A percentile compares a stretch with the other conserved stretches of the same genome.
Conservation (phyloP, 1,140 invertebrate species). For the Ceratina calcarata region DNA sequence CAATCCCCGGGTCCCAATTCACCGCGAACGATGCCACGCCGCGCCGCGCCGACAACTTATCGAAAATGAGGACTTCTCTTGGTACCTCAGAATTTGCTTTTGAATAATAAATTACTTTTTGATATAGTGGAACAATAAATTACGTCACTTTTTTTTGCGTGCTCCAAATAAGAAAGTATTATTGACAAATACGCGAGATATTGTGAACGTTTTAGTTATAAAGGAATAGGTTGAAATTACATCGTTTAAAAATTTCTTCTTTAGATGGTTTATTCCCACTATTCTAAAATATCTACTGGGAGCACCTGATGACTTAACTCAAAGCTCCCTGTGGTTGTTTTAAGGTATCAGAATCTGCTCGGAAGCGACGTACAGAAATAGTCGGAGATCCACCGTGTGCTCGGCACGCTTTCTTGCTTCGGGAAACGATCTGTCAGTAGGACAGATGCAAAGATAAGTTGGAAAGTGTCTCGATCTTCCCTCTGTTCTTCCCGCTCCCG, state of each 20-base stretch:
- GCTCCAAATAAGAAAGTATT: no score
- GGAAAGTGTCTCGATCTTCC: constrained; percentile 32
- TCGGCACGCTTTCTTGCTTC: constrained; percentile 63
- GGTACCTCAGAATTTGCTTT: constrained; percentile 21
- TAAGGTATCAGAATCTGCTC: constrained; percentile 8
- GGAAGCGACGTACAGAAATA: constrained; percentile 58
- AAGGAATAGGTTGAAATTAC: no score
- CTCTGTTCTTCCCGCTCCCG: constrained; percentile 11
- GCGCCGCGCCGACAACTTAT: constrained; percentile 64
- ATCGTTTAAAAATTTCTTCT: no score
- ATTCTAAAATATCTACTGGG: not conserved
- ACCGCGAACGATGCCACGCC: constrained; percentile 59
- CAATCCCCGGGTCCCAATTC: constrained; percentile 71
- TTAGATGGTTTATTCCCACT: no score
- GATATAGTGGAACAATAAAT: no score
- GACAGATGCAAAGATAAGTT: constrained; percentile 71
- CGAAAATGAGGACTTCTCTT: constrained; percentile 70
- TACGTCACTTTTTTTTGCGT: no score
- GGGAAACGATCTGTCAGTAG: constrained; percentile 62
- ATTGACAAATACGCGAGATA: no score
- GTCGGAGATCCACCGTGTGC: constrained; percentile 50
- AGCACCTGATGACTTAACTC: not conserved
- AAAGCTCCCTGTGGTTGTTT: constrained; percentile 3
- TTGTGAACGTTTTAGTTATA: no score
- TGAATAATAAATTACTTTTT: not conserved